These are phyloP conservation scores for Psilopogon haemacephalus DNA, from an alignment of 2,113 vertebrate species.

Conservation along the genomic window DNA sequence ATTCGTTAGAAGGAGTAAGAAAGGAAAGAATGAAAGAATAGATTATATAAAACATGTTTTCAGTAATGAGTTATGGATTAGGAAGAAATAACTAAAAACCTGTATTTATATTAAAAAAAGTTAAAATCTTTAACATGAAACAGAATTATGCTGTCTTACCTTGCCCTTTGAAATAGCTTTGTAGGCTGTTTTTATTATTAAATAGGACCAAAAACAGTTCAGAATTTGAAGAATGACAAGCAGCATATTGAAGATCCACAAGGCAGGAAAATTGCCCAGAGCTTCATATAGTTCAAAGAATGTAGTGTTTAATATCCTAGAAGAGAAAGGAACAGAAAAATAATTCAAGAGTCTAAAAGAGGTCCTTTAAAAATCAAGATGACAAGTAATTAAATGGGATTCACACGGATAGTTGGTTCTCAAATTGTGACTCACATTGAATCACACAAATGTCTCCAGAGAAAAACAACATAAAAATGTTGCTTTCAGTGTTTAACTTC, in stretches of 20 bases:
- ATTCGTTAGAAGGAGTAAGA: neutral
- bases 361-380: neutral
- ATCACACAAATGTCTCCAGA: neutral
- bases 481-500: neutral
- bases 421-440: neutral
- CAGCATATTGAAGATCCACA: conserved; percentile 92
- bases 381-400: neutral
- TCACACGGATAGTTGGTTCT: neutral
- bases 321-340: conserved; percentile 20
- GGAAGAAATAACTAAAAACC: neutral
- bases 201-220: conserved; percentile 94
- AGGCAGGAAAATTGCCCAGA: conserved; percentile 93
- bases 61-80: neutral
- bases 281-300: conserved; percentile 97
- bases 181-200: conserved; percentile 91
- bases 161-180: conserved; percentile 94
- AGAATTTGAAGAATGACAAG: conserved; percentile 89
- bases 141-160: conserved; percentile 74
- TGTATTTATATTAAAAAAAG: neutral
- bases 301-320: conserved; percentile 93
- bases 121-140: neutral
- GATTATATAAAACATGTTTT: neutral
- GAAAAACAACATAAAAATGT: neutral
- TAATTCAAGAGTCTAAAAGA: neutral
- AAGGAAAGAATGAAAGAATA: neutral